These are phyloP conservation scores for Phylloscopus trochilus DNA, from an alignment of 2,113 vertebrate species.

Conservation along the genomic window DNA sequence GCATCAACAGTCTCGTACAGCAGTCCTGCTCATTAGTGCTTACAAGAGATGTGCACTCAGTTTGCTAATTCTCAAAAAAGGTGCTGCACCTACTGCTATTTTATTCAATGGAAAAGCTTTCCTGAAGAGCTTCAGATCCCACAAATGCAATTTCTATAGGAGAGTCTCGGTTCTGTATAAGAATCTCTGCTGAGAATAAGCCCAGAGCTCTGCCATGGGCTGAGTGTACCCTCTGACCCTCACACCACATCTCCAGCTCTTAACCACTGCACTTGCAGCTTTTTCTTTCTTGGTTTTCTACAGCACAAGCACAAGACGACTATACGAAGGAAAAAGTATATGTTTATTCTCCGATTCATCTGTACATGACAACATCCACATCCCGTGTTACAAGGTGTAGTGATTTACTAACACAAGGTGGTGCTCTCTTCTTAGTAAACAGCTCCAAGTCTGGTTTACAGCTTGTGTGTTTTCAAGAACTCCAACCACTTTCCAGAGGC, in stretches of 20 bases:
- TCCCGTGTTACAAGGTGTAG: not conserved
- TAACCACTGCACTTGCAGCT: not conserved
- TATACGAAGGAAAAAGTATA: accelerated
- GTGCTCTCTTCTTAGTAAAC: constrained; percentile 77
- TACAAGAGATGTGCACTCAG: not conserved
- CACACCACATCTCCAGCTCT: not conserved
- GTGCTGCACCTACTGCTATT: not conserved
- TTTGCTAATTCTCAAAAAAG: not conserved
- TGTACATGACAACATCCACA: accelerated
- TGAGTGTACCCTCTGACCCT: accelerated
- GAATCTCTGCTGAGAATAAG: not conserved
- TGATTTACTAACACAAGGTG: constrained; percentile 71
- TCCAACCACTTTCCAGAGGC: not conserved
- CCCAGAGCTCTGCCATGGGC: accelerated
- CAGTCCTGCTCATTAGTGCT: not conserved
- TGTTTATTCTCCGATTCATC: not conserved
- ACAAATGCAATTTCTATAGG: not conserved
- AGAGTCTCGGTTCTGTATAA: not conserved
- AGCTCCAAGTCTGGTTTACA: not conserved
- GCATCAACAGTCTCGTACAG: not conserved
- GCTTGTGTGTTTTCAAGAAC: not conserved
- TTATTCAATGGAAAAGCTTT: not conserved
- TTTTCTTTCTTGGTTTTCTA: not conserved
- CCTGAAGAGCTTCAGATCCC: not conserved
- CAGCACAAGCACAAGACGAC: not conserved